A percentile compares a stretch with the other conserved stretches of the same genome.
Evolutionary conservation across 2,888 invertebrate species (phyloP).

Genomic region (Tipula confusa): DNA sequence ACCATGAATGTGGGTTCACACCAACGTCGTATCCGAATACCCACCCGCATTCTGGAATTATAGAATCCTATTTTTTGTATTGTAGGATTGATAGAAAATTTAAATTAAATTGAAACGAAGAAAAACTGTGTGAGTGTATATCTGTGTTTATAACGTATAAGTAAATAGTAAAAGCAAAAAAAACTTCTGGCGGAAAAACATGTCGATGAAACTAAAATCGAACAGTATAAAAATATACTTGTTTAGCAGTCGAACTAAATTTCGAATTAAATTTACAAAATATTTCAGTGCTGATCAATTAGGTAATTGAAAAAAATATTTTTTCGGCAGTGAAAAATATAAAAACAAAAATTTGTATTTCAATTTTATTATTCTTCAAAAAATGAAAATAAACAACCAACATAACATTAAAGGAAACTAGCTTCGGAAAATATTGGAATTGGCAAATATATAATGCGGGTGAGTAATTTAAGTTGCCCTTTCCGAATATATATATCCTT

Average conservation of each 20-base stretch:
- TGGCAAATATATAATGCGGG: background rate
- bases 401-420: background rate
- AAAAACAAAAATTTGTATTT: background rate
- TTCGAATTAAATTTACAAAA: background rate
- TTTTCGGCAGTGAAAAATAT: background rate
- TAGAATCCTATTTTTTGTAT: background rate
- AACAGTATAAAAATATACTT: background rate
- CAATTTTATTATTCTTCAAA: background rate
- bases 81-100: background rate
- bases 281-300: background rate
- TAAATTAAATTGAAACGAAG: background rate
- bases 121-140: background rate
- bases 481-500: no score
- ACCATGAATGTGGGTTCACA: background rate
- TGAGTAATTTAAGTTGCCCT: no score
- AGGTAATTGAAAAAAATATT: background rate
- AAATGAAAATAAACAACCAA: background rate
- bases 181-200: background rate
- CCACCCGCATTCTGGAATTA: background rate
- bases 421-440: background rate
- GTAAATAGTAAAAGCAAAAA: background rate
- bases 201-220: background rate
- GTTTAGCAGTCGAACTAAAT: background rate
- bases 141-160: background rate
- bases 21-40: background rate